Base-by-base conservation (phyloP, 2,113 vertebrate genomes). In the Ptilonorhynchus violaceus region DNA sequence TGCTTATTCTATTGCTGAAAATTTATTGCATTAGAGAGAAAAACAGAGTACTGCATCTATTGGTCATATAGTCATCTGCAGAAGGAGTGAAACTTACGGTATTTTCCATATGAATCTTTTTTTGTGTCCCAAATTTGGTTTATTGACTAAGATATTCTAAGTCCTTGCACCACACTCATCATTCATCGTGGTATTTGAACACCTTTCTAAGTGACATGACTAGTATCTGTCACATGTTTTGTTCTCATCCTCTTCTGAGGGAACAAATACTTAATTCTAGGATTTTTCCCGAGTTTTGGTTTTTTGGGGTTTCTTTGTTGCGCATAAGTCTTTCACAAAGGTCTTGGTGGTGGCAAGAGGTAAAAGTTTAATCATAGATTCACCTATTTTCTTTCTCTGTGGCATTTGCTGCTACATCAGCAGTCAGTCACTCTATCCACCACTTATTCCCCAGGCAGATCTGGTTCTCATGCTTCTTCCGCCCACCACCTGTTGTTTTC, bases 401-500 rank as follows among this genome's bases (percentile, higher is more conserved):
- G 62, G 41, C 62, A 31, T 47, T 87, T 7, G 12, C 62, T 72
- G 22, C 68, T 69, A 31, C 80, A 56, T 53, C 74, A 89, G 89
- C 77, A 59, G 69, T 53, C 78, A 21, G 72, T 93, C 87, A 95
- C 95, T 91, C 83, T 93, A 92, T 96, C 96, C 81, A 88, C 67
- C 1, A 3, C 35, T 30, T 94, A 95, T 96, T 96, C 91, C 93
- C 85, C 84, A 95, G 92, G 85, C 91, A 94, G 92, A 93, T 88
- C 92, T 96, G 93, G 82, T 96, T 96, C 80, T 85, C 47, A 0
- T 47, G 53, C 70, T 60, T 85, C 82, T 95, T 37, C 92, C 25
- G 88, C 88, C 88, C 35, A 77, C 88, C 92, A 95, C 74, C 93
- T 96, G 92, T 89, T 96, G 92, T 92, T 94, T 91, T 92, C 88